Evolutionary conservation across 2,888 invertebrate genomes (phyloP), one percentile per base, ranked within the genome.

Genomic region (Nezara viridula): DNA sequence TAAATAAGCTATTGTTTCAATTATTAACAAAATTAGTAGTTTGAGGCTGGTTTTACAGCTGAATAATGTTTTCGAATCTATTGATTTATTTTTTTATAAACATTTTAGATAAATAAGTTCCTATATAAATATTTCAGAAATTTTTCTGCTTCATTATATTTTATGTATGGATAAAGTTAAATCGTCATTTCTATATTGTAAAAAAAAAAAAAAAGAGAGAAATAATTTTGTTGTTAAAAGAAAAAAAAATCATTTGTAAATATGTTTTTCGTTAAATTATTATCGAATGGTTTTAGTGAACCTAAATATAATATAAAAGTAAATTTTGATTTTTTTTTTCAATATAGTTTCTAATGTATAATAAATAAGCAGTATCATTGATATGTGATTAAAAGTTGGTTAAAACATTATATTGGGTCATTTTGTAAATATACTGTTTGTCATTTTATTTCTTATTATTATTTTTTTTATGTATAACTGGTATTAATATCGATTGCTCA

Each of bases 21-120:
- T 73, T 73, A 73, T 19, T 73, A 73, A 73, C 32, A 32, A 37
- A 73, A 73, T 37, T 73, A 37, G 66, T 73, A 37, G 10, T 44
- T 81, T 81, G 12, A 81, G 44, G 81, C 81, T 81, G 81, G 81
- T 81, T 81, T 81, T 81, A 81, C 81, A 81, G 81, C 81, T 44
- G 9, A 16, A 44, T 27, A 60, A 77, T 77, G 44, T 77, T 37
- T 10, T 77, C 21, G 77, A 7, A 81, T n/a, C 24, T 24, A 44
- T 81, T 81, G 44, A 81, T 44, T 47, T 81, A 81, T 81, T 81
- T 81, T 73, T 81, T 81, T 77, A 77, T 77, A 37, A 27, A 66
- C 32, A 66, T 16, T 66, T 66, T 73, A 37, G 32, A 73, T 32
- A 21, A 37, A 37, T 73, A 73, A 73, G 66, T 73, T 73, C 66